Evolutionary conservation across 2,888 invertebrate species (phyloP).

Genomic region (Agrochola lychnidis): DNA sequence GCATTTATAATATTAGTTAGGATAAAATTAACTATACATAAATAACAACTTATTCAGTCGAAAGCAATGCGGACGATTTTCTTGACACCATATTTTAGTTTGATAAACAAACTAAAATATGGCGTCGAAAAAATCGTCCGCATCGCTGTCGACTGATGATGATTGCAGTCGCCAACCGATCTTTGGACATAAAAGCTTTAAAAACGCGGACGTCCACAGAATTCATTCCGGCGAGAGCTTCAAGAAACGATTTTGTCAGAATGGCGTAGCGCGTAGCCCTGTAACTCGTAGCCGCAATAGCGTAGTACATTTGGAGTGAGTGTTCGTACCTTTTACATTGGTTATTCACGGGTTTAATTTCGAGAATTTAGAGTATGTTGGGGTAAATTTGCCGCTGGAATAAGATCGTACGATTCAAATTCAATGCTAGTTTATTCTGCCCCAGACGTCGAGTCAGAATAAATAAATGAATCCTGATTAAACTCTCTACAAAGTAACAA

Average conservation of each 20-base stretch:
- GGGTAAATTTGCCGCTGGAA: neutral
- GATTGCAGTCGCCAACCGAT: neutral
- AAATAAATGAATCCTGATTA: no score
- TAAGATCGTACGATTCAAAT: neutral
- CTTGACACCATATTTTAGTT: neutral
- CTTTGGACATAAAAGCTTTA: neutral
- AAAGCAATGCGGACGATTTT: neutral
- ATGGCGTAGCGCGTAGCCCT: slow-evolving; percentile 2
- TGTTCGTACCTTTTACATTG: neutral
- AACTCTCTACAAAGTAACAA: no score
- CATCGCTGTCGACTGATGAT: neutral
- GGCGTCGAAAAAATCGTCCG: no score
- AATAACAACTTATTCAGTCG: no score
- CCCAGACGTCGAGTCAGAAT: no score
- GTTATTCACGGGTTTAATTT: neutral
- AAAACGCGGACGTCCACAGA: neutral
- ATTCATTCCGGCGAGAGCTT: neutral
- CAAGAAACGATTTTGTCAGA: neutral
- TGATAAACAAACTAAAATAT: no score
- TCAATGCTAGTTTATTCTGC: no score
- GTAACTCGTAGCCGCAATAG: neutral
- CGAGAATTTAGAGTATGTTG: neutral
- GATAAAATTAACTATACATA: no score
- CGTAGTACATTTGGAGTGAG: neutral
- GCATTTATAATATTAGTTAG: no score